Conservation (phyloP, 2,113 vertebrate species). For the Trogon surrucura region DNA sequence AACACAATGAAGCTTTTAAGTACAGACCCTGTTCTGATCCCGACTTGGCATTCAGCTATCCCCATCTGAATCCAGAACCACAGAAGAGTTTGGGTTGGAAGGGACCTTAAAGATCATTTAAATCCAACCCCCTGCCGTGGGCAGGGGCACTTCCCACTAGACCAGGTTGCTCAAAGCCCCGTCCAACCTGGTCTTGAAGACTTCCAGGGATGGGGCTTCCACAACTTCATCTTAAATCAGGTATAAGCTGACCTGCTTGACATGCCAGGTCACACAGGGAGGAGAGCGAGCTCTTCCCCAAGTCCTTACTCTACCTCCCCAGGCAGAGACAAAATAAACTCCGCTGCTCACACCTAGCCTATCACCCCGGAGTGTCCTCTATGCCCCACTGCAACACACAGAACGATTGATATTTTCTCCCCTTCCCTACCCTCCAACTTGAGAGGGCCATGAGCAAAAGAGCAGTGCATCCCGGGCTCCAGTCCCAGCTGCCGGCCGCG, state of each 20-base stretch:
- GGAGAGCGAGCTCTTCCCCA: not conserved
- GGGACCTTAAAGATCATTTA: fast-evolving
- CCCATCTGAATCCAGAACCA: not conserved
- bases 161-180: not conserved
- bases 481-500: not conserved
- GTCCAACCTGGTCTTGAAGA: not conserved
- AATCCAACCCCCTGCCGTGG: fast-evolving
- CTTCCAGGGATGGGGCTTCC: not conserved
- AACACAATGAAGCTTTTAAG: not conserved
- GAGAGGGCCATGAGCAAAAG: not conserved
- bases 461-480: not conserved
- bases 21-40: fast-evolving
- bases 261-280: not conserved
- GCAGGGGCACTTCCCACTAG: not conserved
- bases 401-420: not conserved
- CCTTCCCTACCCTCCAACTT: not conserved
- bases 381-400: fast-evolving
- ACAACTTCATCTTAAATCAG: not conserved
- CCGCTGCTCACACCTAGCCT: fast-evolving
- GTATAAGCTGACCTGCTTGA: not conserved
- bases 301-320: not conserved
- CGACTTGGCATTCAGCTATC: not conserved
- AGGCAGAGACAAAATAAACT: not conserved
- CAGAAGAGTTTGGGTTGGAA: not conserved
- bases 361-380: not conserved